phyloP scores from a whole-genome alignment of 2,888 invertebrate genomes.

The Aphodius granarius region DNA sequence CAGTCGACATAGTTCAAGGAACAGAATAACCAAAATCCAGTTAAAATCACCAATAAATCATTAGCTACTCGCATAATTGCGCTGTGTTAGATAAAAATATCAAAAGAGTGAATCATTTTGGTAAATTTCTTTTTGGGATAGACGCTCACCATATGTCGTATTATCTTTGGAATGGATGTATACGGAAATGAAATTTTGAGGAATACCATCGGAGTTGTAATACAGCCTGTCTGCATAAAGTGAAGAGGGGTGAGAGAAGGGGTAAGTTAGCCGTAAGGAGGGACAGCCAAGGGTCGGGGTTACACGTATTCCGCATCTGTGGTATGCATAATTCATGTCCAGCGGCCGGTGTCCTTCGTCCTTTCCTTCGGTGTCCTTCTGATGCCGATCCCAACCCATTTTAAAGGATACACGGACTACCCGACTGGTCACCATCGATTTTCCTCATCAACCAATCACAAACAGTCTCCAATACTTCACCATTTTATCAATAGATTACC shows the following conservation, averaged over 20 bases:
- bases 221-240: slow-evolving; percentile 19
- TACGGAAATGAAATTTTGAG: slow-evolving; percentile 1
- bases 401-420: slow-evolving; percentile 24
- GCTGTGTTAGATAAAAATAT: too few species aligned
- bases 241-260: slow-evolving; percentile 29
- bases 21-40: too few species aligned
- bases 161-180: neutral
- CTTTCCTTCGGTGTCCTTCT: slow-evolving; percentile 24
- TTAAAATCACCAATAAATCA: too few species aligned
- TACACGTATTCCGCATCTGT: slow-evolving; percentile 57
- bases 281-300: slow-evolving; percentile 34
- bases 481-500: neutral
- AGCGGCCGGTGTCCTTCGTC: slow-evolving; percentile 51
- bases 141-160: neutral
- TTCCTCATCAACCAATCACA: slow-evolving; percentile 19
- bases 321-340: slow-evolving; percentile 56
- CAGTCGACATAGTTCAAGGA: too few species aligned
- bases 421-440: slow-evolving; percentile 26
- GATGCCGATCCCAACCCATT: slow-evolving; percentile 22
- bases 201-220: slow-evolving; percentile 14
- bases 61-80: too few species aligned
- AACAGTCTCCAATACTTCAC: neutral
- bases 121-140: neutral
- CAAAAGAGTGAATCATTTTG: neutral
- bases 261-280: slow-evolving; percentile 36